These are phyloP conservation scores for Paramormyrops kingsleyae DNA, from an alignment of 2,113 vertebrate genomes.

Conservation along the genomic window DNA sequence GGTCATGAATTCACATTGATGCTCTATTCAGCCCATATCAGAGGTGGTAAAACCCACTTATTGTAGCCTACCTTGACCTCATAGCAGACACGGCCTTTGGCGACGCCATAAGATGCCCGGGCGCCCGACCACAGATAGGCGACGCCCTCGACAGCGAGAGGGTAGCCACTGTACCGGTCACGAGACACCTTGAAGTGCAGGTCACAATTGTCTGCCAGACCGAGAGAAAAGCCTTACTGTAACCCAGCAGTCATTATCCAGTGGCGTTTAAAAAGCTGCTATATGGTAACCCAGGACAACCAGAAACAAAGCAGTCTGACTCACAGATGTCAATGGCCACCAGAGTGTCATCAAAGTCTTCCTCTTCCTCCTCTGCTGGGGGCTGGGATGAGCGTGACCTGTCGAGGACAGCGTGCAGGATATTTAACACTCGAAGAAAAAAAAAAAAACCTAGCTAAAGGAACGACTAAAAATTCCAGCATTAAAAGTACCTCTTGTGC, in stretches of 20 bases:
- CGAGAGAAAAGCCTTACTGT: background rate
- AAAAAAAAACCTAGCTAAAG: background rate
- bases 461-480: background rate
- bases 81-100: slow-evolving; percentile 66
- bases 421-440: background rate
- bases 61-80: slow-evolving; percentile 66
- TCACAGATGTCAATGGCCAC: slow-evolving; percentile 74
- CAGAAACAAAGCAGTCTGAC: slow-evolving; percentile 29
- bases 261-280: background rate
- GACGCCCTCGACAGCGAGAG: slow-evolving; percentile 65
- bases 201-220: slow-evolving; percentile 66
- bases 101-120: slow-evolving; percentile 67
- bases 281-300: background rate
- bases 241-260: background rate
- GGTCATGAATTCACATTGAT: background rate
- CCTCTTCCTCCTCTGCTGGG: slow-evolving; percentile 71
- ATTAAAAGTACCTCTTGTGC: slow-evolving; percentile 55
- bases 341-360: slow-evolving; percentile 67
- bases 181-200: slow-evolving; percentile 76
- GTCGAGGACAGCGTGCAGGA: background rate
- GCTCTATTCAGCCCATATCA: background rate
- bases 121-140: slow-evolving; percentile 75
- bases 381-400: slow-evolving; percentile 71
- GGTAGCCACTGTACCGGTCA: slow-evolving; percentile 70
- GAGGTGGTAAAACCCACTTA: background rate